Percentiles rank a stretch among this genome's conserved stretches.
Conservation (phyloP, 2,888 invertebrate genomes). For the Carcina quercana region DNA sequence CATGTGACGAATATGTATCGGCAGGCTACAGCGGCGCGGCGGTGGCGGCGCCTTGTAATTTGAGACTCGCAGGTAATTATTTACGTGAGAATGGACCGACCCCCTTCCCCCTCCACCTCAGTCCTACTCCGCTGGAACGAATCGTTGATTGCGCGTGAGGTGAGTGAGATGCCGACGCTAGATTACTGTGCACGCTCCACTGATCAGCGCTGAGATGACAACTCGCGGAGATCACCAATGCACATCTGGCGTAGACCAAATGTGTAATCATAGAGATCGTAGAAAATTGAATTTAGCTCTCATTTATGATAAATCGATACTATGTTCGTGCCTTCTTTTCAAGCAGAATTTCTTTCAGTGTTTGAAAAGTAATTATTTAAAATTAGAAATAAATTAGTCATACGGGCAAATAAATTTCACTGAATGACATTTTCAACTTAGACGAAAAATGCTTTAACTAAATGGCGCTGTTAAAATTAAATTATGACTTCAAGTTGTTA, state of each 20-base stretch:
- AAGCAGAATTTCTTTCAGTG: no score
- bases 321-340: no score
- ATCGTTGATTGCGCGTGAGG: constrained; percentile 64
- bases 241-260: background rate
- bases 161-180: constrained; percentile 60
- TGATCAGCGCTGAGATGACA: constrained; percentile 24
- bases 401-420: no score
- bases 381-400: no score
- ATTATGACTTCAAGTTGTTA: no score
- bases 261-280: no score
- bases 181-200: constrained; percentile 54
- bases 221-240: constrained; percentile 17
- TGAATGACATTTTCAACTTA: no score
- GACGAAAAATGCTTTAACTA: no score
- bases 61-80: constrained; percentile 71
- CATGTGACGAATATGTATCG: constrained; percentile 70
- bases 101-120: constrained; percentile 26
- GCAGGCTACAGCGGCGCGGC: constrained; percentile 60
- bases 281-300: no score
- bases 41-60: constrained; percentile 69
- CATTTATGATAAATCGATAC: no score
- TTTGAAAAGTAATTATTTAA: no score
- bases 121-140: constrained; percentile 46
- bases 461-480: no score
- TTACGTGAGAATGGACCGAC: constrained; percentile 67